Evolutionary conservation across 92 coral and sea anemone species (phyloP), one percentile per base, ranked within the genome.

Genomic region (Actinostola sp.): DNA sequence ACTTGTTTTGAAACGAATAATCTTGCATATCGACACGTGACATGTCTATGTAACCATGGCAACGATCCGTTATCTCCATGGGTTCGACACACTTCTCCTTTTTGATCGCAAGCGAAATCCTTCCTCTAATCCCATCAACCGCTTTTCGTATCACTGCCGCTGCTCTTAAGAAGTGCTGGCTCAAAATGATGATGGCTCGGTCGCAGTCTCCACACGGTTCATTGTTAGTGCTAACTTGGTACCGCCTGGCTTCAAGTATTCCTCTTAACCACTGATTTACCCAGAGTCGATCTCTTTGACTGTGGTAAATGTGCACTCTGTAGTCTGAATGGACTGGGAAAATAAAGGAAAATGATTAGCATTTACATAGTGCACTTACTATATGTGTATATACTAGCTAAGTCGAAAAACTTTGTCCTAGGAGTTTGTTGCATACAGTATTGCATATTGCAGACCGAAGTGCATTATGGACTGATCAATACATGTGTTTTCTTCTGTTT

Each of bases 281-380:
- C 89, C 92, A 90, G 13, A 49, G 26, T 15, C 63, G 42, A 41
- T 90, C 97, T 72, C 45, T 62, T 55, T 63, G 77, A 36, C 97
- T 75, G 72, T 87, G 83, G 66, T 75, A 87, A 63, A 90, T 80
- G 71, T 91, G 97, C 9, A 91, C 88, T 49, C 77, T 77, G 61
- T 66, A 84, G 64, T 91, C 97, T 61, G 84, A 85, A 42, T 68
- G 67, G 21, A 82, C 96, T 90, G 56, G 38, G 12, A 17, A 17
- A 1, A 66, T 16, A 30, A 16, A 4, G 67, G 11, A 25, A 33
- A 8, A 41, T 42, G 59, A n/a, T 20, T 6, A n/a, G n/a, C n/a
- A n/a, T n/a, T n/a, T n/a, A n/a, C n/a, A n/a, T n/a, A n/a, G n/a
- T n/a, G n/a, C n/a, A n/a, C n/a, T n/a, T n/a, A n/a, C n/a, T n/a